Evolutionary conservation across 2,113 vertebrate genomes (phyloP).

Genomic region (Prinia subflava): DNA sequence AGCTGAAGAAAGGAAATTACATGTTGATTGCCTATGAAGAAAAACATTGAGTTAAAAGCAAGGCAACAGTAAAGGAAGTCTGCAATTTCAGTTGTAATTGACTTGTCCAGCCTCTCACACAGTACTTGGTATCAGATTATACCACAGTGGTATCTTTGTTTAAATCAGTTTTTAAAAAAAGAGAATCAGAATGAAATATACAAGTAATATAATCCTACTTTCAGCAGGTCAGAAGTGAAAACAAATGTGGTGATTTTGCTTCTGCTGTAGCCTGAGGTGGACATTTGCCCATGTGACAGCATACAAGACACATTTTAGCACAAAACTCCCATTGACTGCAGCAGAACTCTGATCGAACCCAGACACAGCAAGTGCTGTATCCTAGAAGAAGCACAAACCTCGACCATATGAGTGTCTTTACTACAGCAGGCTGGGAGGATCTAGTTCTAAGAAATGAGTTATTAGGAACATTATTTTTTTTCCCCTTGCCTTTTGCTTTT

Average conservation of each 20-base stretch:
- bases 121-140: not conserved
- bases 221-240: slow-evolving; percentile 45
- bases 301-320: not conserved
- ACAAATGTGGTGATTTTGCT: slow-evolving; percentile 40
- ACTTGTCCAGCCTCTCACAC: not conserved
- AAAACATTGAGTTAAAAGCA: slow-evolving; percentile 11
- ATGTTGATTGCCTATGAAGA: not conserved
- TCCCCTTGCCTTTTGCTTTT: not conserved
- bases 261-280: slow-evolving; percentile 6
- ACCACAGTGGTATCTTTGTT: slow-evolving; percentile 42
- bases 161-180: not conserved
- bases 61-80: not conserved
- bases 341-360: not conserved
- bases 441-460: not conserved
- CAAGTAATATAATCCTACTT: slow-evolving; percentile 50
- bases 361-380: not conserved
- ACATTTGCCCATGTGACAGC: slow-evolving; percentile 19
- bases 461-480: not conserved
- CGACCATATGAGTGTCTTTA: not conserved
- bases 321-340: slow-evolving; percentile 28
- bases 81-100: slow-evolving; percentile 4
- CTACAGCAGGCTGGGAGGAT: not conserved
- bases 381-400: not conserved
- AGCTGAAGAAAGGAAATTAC: not conserved
- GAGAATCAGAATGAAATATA: slow-evolving; percentile 54